phyloP scores from a whole-genome alignment of 1,140 invertebrate species.

The Eueides isabella region DNA sequence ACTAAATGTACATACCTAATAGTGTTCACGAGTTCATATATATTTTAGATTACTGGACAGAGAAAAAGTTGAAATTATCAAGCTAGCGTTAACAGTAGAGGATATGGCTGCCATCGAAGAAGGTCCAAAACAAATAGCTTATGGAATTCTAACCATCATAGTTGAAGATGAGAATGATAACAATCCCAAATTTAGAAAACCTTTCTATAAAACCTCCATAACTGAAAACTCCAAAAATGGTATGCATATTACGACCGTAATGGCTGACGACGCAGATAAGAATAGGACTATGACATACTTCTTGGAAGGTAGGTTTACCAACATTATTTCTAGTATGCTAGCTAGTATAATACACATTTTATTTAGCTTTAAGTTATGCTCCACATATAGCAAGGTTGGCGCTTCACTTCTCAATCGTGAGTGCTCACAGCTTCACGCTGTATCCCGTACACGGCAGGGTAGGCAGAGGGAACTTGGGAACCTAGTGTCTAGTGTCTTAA shows the following conservation, averaged over 20 bases:
- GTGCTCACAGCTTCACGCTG: too few species aligned
- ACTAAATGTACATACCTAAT: too few species aligned
- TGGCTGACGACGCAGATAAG: constrained; percentile 94
- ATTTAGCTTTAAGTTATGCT: too few species aligned
- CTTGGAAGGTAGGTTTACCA: constrained; percentile 84
- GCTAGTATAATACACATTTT: too few species aligned
- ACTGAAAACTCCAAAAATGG: constrained; percentile 95
- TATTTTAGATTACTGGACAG: constrained; percentile 86
- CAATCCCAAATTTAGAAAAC: constrained; percentile 91
- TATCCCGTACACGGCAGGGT: too few species aligned
- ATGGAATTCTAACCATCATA: constrained; percentile 88
- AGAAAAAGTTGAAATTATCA: constrained; percentile 91
- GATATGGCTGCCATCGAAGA: constrained; percentile 91
- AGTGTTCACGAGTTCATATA: not conserved
- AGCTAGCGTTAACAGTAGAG: constrained; percentile 90
- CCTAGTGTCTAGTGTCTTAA: too few species aligned
- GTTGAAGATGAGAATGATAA: constrained; percentile 96
- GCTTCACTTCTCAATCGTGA: too few species aligned
- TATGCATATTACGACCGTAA: constrained; percentile 89
- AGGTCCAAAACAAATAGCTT: constrained; percentile 85
- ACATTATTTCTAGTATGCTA: not conserved
- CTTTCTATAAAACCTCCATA: constrained; percentile 90
- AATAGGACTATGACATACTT: constrained; percentile 93
- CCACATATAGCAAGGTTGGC: too few species aligned
- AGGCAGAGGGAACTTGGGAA: too few species aligned